phyloP scores from a whole-genome alignment of 2,797 vertebrate species.

The Antennarius maculatus region DNA sequence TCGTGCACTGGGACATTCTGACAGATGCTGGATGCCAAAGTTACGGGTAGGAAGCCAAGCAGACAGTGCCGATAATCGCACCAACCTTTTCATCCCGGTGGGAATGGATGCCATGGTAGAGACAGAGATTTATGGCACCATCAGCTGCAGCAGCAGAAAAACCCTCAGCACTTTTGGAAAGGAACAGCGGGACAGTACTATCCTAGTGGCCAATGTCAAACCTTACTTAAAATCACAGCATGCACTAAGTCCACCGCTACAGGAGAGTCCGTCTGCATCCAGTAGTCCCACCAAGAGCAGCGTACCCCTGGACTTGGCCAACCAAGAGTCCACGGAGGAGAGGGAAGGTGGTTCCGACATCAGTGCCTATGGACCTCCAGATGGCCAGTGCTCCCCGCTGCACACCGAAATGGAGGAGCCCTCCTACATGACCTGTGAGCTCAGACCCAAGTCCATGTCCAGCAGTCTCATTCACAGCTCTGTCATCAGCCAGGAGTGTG shows the following conservation, averaged over 20 bases:
- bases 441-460: slow-evolving; percentile 92
- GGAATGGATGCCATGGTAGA: slow-evolving; percentile 94
- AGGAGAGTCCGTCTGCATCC: slow-evolving; percentile 92
- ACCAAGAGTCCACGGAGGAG: slow-evolving; percentile 87
- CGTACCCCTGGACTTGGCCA: slow-evolving; percentile 87
- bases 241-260: slow-evolving; percentile 93
- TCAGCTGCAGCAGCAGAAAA: slow-evolving; percentile 94
- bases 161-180: slow-evolving; percentile 99
- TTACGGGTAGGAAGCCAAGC: slow-evolving; percentile 95
- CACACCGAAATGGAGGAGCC: slow-evolving; percentile 92
- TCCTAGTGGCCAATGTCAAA: slow-evolving; percentile 99
- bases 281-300: slow-evolving; percentile 92
- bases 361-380: slow-evolving; percentile 90
- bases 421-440: slow-evolving; percentile 88
- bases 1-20: slow-evolving; percentile 98
- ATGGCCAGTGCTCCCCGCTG: slow-evolving; percentile 91
- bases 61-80: slow-evolving; percentile 89
- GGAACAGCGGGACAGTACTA: slow-evolving; percentile 97
- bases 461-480: slow-evolving; percentile 88
- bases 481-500: slow-evolving; percentile 90
- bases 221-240: slow-evolving; percentile 98
- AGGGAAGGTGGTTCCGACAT: slow-evolving; percentile 88
- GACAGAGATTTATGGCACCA: slow-evolving; percentile 97
- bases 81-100: slow-evolving; percentile 85
- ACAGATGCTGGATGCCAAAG: slow-evolving; percentile 99